Evolutionary conservation across 2,113 vertebrate species (phyloP), one percentile per base, ranked within the genome.

Genomic region (Apteryx owenii): DNA sequence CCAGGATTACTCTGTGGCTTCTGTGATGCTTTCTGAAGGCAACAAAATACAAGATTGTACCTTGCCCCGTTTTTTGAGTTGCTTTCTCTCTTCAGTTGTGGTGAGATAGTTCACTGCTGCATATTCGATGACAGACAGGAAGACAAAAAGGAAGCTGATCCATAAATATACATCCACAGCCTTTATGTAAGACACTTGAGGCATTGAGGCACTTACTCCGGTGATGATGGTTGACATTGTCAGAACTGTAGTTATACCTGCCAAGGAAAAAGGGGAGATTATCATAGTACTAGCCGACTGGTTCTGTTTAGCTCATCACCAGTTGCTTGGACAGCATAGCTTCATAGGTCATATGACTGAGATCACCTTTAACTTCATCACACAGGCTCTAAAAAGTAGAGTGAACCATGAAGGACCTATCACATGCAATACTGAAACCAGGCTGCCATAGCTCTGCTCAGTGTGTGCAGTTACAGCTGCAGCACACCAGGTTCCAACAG

Each of bases 171-270:
- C 97, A 58, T 99, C 99, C 97, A 99, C 98, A 1, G 99, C 99
- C 95, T 99, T 99, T 95, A 99, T 98, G 12, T 99, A 99, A n/a
- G 99, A 99, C 93, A 99, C 99, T 98, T 99, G 99, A 91, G 98
- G 99, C 99, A 99, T 99, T 92, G 99, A 99, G 96, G 99, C 98
- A 66, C 98, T 99, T 97, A 99, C 98, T 29, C 99, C 99, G 0
- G 99, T 99, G 97, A 99, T 98, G 97, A 99, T 98, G 50, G 99
- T 99, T 80, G 99, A 99, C 99, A 99, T 99, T 64, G 99, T 99
- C 94, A 99, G 98, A 89, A 99, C 98, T 1, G 98, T 99, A 81
- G 99, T 99, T 90, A 99, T 99, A 83, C 99, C 99, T 99, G 98
- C 50, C 97, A 78, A 54, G 75, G 68, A 28, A 58, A 82, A 89